These are phyloP conservation scores for Harpegnathos saltator DNA, from an alignment of 1,140 invertebrate species.

Conservation along the genomic window DNA sequence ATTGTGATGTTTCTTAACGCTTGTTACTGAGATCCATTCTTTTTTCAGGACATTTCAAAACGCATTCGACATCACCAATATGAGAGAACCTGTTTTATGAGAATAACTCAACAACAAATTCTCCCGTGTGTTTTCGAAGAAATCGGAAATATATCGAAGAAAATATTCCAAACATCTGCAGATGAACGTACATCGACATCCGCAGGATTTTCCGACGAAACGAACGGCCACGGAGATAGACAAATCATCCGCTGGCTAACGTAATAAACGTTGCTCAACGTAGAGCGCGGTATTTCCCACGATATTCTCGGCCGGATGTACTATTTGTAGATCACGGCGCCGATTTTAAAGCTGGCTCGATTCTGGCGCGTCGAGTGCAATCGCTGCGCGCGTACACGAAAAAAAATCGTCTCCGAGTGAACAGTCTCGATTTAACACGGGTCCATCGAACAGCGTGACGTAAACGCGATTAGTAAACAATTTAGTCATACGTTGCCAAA, in stretches of 20 bases:
- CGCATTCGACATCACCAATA: no score
- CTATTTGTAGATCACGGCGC: slow-evolving; percentile 68
- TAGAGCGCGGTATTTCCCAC: slow-evolving; percentile 30
- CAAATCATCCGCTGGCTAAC: slow-evolving; percentile 34
- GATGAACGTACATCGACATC: no score
- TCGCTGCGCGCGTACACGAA: not conserved
- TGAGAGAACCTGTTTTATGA: no score
- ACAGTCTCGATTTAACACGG: slow-evolving; percentile 21
- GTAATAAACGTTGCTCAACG: slow-evolving; percentile 22
- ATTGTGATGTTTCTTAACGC: not conserved
- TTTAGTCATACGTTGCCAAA: not conserved
- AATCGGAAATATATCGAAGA: no score
- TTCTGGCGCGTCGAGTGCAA: slow-evolving; percentile 14
- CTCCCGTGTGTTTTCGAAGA: no score
- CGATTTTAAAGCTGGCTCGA: slow-evolving; percentile 65
- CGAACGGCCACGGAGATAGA: not conserved
- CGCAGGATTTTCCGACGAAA: no score
- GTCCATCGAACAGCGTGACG: not conserved
- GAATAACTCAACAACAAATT: no score
- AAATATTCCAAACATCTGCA: no score
- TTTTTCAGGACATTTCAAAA: no score
- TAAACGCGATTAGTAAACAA: not conserved
- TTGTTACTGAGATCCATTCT: no score
- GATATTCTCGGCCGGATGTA: slow-evolving; percentile 66
- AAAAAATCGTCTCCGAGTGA: slow-evolving; percentile 24